phyloP scores from a whole-genome alignment of 2,888 invertebrate species.

The Parascotia fuliginaria region DNA sequence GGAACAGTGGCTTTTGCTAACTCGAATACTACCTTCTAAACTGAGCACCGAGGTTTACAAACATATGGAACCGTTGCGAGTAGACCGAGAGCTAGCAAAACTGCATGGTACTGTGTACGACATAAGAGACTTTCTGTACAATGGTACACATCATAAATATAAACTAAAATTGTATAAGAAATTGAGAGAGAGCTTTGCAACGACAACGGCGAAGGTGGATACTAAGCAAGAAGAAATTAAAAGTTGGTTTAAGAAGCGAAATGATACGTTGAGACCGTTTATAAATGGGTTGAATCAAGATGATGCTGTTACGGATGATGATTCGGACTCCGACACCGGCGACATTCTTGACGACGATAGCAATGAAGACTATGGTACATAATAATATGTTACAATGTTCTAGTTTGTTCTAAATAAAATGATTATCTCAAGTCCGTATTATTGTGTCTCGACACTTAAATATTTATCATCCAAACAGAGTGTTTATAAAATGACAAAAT shows the following conservation, averaged over 20 bases:
- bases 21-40: constrained; percentile 42
- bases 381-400: not conserved
- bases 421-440: too few species aligned
- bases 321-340: not conserved
- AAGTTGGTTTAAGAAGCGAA: not conserved
- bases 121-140: constrained; percentile 59
- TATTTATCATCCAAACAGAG: too few species aligned
- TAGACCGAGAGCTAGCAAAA: constrained; percentile 49
- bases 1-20: constrained; percentile 51
- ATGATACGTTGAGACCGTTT: constrained; percentile 1
- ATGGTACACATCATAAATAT: constrained; percentile 38
- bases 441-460: too few species aligned
- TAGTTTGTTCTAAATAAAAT: too few species aligned
- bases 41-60: constrained; percentile 7
- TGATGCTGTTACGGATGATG: not conserved
- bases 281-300: not conserved
- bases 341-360: not conserved
- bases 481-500: too few species aligned
- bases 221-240: not conserved
- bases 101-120: constrained; percentile 60
- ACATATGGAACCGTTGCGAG: constrained; percentile 38
- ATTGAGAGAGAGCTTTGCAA: constrained; percentile 6
- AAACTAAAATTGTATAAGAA: constrained; percentile 50
- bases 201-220: not conserved
- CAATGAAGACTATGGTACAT: not conserved